Percentiles rank a stretch among this genome's conserved stretches.
phyloP scores from a whole-genome alignment of 2,888 invertebrate species.

The Caenorhabditis plicata region DNA sequence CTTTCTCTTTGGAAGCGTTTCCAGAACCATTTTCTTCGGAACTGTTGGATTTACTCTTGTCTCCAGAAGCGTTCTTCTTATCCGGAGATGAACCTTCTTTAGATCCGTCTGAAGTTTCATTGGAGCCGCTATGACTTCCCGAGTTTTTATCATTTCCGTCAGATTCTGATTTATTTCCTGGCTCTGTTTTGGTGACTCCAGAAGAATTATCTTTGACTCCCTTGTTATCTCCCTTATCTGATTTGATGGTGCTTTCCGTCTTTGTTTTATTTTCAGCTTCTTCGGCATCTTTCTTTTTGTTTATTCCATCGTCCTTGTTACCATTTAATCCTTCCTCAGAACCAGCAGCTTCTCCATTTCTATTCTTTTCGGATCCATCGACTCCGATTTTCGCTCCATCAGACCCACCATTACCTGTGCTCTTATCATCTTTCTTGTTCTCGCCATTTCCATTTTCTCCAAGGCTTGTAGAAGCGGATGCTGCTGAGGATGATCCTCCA shows the following conservation, averaged over 20 bases:
- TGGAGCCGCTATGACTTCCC: conserved; percentile 1
- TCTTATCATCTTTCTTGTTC: neutral
- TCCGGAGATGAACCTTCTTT: neutral
- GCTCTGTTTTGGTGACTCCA: conserved; percentile 3
- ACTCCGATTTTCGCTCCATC: conserved; percentile 4
- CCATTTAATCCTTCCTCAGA: neutral
- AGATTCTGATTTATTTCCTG: conserved; percentile 4
- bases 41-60: neutral
- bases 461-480: neutral
- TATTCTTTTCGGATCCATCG: conserved; percentile 3
- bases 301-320: conserved; percentile 2
- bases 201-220: no score
- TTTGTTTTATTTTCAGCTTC: conserved; percentile 5
- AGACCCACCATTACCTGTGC: neutral
- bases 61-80: neutral
- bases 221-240: conserved; percentile 4
- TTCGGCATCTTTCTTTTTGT: conserved; percentile 1
- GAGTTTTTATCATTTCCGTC: conserved; percentile 7
- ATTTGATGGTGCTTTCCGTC: conserved; percentile 1
- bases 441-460: neutral
- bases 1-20: neutral
- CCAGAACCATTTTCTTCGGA: neutral
- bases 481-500: neutral
- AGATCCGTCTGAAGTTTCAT: neutral
- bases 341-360: conserved; percentile 2